phyloP scores from a whole-genome alignment of 2,113 vertebrate genomes.

The Galbula dea region DNA sequence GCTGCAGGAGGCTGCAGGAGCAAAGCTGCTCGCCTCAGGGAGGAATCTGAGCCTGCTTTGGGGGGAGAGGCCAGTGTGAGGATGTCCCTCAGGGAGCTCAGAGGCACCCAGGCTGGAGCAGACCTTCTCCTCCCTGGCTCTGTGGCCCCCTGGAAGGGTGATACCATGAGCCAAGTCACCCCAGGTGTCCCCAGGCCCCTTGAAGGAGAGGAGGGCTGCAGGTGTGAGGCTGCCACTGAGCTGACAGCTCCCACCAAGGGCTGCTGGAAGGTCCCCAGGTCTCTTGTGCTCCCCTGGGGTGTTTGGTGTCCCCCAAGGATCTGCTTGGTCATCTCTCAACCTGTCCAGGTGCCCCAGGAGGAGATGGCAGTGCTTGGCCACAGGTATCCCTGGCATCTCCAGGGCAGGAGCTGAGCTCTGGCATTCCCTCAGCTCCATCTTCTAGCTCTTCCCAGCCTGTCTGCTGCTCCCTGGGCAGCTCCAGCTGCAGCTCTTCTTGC shows the following conservation, averaged over 20 bases:
- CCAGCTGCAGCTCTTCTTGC: background rate
- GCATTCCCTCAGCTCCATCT: fast-evolving
- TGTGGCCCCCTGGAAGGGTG: fast-evolving
- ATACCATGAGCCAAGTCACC: fast-evolving
- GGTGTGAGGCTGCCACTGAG: no score
- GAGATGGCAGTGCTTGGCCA: no score
- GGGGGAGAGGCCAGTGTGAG: background rate
- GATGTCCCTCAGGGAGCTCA: background rate
- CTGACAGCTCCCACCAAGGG: no score
- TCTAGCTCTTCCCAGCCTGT: background rate
- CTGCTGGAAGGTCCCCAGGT: no score
- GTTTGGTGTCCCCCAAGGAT: no score
- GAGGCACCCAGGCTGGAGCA: background rate
- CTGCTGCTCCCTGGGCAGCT: background rate
- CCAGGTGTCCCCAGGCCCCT: fast-evolving
- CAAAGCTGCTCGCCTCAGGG: background rate
- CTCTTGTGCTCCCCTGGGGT: no score
- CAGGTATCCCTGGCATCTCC: no score
- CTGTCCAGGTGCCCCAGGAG: no score
- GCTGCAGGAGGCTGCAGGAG: background rate
- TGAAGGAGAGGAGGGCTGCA: background rate
- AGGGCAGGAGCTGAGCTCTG: background rate
- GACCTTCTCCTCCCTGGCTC: background rate
- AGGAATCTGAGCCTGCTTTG: background rate
- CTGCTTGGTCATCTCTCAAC: no score